These are phyloP conservation scores for Oegoconia quadripuncta DNA, from an alignment of 2,888 invertebrate species.

Conservation along the genomic window DNA sequence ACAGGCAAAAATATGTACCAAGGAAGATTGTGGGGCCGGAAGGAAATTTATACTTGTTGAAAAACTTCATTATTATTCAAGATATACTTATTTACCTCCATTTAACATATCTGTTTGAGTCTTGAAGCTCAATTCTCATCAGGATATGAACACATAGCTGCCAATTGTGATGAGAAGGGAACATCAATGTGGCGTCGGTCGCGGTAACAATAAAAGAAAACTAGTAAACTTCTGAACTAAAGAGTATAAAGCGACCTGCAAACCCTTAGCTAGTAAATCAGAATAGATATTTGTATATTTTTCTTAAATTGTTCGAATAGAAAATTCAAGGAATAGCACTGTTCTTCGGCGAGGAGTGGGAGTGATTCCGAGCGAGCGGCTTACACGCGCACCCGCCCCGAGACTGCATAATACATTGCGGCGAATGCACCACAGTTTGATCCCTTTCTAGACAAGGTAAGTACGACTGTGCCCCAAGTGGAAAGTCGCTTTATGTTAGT, in stretches of 20 bases:
- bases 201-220: too few species aligned
- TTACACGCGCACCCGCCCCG: constrained; percentile 58
- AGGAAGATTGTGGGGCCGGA: too few species aligned
- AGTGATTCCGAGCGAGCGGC: constrained; percentile 72
- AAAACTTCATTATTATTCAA: too few species aligned
- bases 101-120: too few species aligned
- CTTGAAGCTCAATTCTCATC: too few species aligned
- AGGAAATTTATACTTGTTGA: constrained; percentile 19
- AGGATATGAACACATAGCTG: too few species aligned
- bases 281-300: constrained; percentile 54
- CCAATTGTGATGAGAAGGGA: too few species aligned
- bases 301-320: constrained; percentile 57
- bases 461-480: constrained; percentile 59
- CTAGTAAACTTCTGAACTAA: too few species aligned
- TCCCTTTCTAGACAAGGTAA: constrained; percentile 76
- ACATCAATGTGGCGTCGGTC: too few species aligned
- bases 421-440: constrained; percentile 76
- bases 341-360: constrained; percentile 47
- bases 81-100: too few species aligned
- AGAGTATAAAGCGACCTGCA: too few species aligned
- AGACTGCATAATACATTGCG: constrained; percentile 76
- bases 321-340: constrained; percentile 58
- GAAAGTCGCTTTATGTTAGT: constrained; percentile 68
- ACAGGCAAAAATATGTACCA: too few species aligned
- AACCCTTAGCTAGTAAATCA: constrained; percentile 53